These are phyloP conservation scores for Agapetus fuscipes DNA, from an alignment of 2,888 invertebrate genomes.

Conservation along the genomic window DNA sequence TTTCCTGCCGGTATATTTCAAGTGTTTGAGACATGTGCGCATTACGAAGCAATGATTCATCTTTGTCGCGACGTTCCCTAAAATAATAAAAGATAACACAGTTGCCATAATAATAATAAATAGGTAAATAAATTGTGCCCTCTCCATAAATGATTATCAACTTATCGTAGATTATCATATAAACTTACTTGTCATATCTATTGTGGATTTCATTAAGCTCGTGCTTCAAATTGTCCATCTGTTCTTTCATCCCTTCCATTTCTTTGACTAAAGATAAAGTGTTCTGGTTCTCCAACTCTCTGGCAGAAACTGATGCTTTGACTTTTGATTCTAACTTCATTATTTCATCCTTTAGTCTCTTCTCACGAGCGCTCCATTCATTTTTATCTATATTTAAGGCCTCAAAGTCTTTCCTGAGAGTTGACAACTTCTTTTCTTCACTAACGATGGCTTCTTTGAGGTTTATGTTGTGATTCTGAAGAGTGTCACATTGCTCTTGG, in stretches of 20 bases:
- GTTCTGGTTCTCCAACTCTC: slow-evolving; percentile 8
- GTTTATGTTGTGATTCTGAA: slow-evolving; percentile 7
- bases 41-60: slow-evolving; percentile 63
- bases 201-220: slow-evolving; percentile 20
- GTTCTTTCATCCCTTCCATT: slow-evolving; percentile 25
- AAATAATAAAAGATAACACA: slow-evolving; percentile 21
- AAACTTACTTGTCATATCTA: slow-evolving; percentile 20
- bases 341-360: slow-evolving; percentile 2
- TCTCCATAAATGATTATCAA: no score
- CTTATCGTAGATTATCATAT: no score
- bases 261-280: slow-evolving; percentile 8
- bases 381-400: slow-evolving; percentile 5
- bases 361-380: slow-evolving; percentile 7
- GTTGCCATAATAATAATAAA: slow-evolving; percentile 29
- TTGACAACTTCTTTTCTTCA: slow-evolving; percentile 4
- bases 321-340: background rate
- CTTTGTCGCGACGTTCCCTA: slow-evolving; percentile 65
- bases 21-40: slow-evolving; percentile 75
- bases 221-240: slow-evolving; percentile 16
- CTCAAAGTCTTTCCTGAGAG: slow-evolving; percentile 9
- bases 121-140: no score
- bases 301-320: background rate
- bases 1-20: slow-evolving; percentile 64
- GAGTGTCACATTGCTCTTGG: slow-evolving; percentile 8
- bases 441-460: slow-evolving; percentile 2